Evolutionary conservation across 2,113 vertebrate species (phyloP).

Genomic region (Salvelinus fontinalis): DNA sequence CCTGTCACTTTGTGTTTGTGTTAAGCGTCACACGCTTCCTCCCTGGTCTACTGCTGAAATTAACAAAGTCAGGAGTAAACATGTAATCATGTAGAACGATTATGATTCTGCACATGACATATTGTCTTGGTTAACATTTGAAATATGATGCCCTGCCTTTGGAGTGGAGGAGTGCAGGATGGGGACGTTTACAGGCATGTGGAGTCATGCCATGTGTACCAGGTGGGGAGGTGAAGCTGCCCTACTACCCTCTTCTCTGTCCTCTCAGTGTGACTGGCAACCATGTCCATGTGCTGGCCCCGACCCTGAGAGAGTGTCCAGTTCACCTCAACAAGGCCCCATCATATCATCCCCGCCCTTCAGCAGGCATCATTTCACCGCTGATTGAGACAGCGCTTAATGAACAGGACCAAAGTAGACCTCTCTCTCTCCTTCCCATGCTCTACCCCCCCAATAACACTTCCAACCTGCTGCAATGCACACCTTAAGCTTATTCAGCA

Average conservation of each 20-base stretch:
- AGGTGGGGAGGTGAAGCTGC: background rate
- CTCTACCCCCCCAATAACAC: slow-evolving; percentile 71
- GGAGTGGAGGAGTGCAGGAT: background rate
- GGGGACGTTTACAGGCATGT: background rate
- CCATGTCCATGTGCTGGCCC: background rate
- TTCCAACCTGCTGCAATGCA: slow-evolving; percentile 81
- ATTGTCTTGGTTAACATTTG: background rate
- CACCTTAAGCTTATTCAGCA: slow-evolving; percentile 96
- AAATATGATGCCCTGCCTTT: background rate
- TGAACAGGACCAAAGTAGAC: slow-evolving; percentile 75
- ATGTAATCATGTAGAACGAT: slow-evolving; percentile 6
- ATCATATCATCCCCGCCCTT: slow-evolving; percentile 45
- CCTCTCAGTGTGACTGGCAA: background rate
- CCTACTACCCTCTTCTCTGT: background rate
- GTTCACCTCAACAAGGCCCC: slow-evolving; percentile 53
- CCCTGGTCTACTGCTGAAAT: background rate
- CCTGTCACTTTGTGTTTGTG: background rate
- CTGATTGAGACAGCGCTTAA: slow-evolving; percentile 78
- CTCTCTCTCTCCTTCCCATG: slow-evolving; percentile 59
- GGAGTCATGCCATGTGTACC: background rate
- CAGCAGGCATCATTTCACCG: slow-evolving; percentile 86
- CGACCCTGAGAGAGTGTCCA: background rate
- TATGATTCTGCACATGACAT: background rate
- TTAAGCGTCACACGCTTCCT: background rate
- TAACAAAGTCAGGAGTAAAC: background rate